phyloP scores from a whole-genome alignment of 1,140 invertebrate genomes.

The Papilio machaon region DNA sequence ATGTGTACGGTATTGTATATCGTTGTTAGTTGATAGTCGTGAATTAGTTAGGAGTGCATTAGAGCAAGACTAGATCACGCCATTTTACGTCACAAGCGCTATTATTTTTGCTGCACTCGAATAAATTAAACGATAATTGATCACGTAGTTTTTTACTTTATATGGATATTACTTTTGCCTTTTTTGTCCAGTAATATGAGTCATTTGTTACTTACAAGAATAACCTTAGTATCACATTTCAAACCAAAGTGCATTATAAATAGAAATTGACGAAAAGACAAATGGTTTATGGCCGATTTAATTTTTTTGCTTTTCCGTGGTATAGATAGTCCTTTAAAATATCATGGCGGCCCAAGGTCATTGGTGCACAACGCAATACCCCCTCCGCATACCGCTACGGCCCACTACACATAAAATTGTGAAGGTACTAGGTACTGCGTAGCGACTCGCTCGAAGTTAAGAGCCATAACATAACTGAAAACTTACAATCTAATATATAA shows the following conservation, averaged over 20 bases:
- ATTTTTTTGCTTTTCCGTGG: too few relatives aligned
- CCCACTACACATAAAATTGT: too few relatives aligned
- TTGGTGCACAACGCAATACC: too few relatives aligned
- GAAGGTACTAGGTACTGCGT: too few relatives aligned
- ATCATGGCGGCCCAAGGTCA: too few relatives aligned
- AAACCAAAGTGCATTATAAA: not conserved
- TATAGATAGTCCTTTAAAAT: too few relatives aligned
- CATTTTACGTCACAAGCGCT: constrained; percentile 42
- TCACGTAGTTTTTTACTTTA: not conserved
- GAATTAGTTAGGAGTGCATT: constrained; percentile 8
- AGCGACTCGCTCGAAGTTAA: too few relatives aligned
- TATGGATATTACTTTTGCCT: not conserved
- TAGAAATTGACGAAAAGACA: not conserved
- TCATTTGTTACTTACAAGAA: not conserved
- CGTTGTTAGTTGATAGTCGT: not conserved
- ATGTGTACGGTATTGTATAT: not conserved
- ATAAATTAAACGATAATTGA: constrained; percentile 18
- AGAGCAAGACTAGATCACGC: constrained; percentile 44
- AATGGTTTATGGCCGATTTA: too few relatives aligned
- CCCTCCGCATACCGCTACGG: too few relatives aligned
- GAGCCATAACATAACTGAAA: too few relatives aligned
- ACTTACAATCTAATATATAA: too few relatives aligned
- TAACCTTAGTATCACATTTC: not conserved
- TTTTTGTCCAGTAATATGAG: not conserved
- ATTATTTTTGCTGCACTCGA: constrained; percentile 24